Conservation (phyloP, 1,140 invertebrate species). For the Drosophila willistoni region DNA sequence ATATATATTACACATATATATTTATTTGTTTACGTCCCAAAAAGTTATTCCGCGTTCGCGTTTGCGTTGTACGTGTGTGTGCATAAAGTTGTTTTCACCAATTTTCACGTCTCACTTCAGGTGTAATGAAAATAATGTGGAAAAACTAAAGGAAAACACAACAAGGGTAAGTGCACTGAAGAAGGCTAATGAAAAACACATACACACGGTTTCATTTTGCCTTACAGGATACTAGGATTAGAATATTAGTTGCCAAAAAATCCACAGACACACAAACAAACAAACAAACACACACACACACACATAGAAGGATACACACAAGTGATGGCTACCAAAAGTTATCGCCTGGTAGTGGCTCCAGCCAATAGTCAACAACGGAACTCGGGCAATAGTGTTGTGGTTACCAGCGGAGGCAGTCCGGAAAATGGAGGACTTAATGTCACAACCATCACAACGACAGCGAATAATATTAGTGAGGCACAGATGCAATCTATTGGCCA, state of each 20-base stretch:
- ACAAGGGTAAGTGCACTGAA: not conserved
- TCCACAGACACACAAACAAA: not conserved
- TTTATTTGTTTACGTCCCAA: not conserved
- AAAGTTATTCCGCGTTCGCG: conserved; percentile 12
- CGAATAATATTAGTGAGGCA: conserved; percentile 34
- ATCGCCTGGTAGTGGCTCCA: conserved; percentile 69
- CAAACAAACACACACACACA: not conserved
- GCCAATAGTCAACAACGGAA: conserved; percentile 57
- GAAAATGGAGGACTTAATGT: conserved; percentile 72
- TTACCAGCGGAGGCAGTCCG: conserved; percentile 35
- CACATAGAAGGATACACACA: conserved; percentile 34
- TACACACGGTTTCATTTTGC: not conserved
- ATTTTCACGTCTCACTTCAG: not conserved
- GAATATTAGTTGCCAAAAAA: conserved; percentile 9
- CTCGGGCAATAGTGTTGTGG: conserved; percentile 20
- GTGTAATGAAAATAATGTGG: conserved; percentile 2
- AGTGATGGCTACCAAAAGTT: conserved; percentile 72
- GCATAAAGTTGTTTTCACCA: conserved; percentile 8
- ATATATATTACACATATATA: conserved; percentile 1
- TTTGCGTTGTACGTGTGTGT: conserved; percentile 15
- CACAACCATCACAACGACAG: conserved; percentile 76
- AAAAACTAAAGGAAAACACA: conserved; percentile 11
- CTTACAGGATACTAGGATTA: not conserved
- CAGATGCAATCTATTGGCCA: conserved; percentile 46
- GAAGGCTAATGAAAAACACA: not conserved